phyloP scores from a whole-genome alignment of 2,797 vertebrate species.

The Glyptemys insculpta region DNA sequence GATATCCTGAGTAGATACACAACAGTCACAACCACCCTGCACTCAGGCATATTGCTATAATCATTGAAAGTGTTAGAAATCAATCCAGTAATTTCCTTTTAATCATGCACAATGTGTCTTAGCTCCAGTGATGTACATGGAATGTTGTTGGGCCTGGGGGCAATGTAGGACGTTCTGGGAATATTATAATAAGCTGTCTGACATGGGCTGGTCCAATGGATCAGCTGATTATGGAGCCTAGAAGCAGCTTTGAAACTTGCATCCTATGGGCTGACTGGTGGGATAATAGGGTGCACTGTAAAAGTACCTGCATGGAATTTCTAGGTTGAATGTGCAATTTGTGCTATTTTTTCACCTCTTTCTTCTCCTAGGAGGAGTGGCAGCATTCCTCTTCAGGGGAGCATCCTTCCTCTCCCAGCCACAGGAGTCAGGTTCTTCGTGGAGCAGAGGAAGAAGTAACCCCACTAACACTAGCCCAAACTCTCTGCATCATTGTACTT shows the following conservation, averaged over 20 bases:
- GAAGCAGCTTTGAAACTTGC: background rate
- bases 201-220: background rate
- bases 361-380: background rate
- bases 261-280: background rate
- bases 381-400: background rate
- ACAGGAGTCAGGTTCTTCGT: background rate
- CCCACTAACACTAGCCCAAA: rapidly evolving
- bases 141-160: background rate
- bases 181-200: background rate
- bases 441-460: background rate
- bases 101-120: background rate
- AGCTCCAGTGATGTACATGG: background rate
- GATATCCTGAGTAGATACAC: slow-evolving; percentile 4
- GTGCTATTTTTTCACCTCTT: background rate
- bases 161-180: background rate
- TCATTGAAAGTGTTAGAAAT: background rate
- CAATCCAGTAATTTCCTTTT: background rate
- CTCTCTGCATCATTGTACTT: rapidly evolving
- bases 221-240: background rate
- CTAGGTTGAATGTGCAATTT: too few relatives aligned
- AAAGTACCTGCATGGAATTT: background rate
- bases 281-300: background rate
- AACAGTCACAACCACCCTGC: background rate
- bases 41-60: background rate
- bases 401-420: background rate